Evolutionary conservation across 1,140 invertebrate species (phyloP), one percentile per base, ranked within the genome.

Genomic region (Drosophila nikananu): DNA sequence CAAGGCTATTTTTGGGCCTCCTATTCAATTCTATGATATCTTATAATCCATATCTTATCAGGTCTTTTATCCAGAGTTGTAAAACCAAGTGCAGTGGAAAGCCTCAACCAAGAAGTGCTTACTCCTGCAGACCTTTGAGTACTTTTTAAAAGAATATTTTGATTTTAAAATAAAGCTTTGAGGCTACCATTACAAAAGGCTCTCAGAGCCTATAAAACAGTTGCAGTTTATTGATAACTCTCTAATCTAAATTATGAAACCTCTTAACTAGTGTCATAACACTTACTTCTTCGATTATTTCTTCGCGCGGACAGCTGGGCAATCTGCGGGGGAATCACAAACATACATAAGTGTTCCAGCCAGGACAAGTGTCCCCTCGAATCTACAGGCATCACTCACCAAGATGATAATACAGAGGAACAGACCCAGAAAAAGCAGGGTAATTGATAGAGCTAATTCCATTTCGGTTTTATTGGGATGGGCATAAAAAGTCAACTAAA

Each of bases 251-350:
- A 4, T 23, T 23, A 55, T 37, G 8, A 10, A 6, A 9, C 19
- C 19, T 1, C 9, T 55, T 12, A 23, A 7, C 5, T 23, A 3
- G 8, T 19, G 30, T 7, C 17, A 7, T 35, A 52, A 52, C 21
- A 63, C 61, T 63, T 63, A 63, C 61, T 63, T n/a, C n/a, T n/a
- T 30, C 8, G 51, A 52, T 51, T 63, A 27, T 55, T 13, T 4
- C 23, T 55, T 19, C 32, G 12, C 5, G 61, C 32, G 3, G 49
- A 54, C 5, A 63, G 1, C 13, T 41, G 32, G 13, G 21, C 61
- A 63, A 63, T 41, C 61, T 63, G 35, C 9, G 19, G 15, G 15
- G 61, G 6, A 63, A 30, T 25, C 21, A 39, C 21, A 57, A 12
- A 13, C 17, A 27, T 23, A 13, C 17, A 27, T 19, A 32, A 19